Evolutionary conservation across 2,797 vertebrate genomes (phyloP), one percentile per base, ranked within the genome.

Genomic region (Chaunax sp.): DNA sequence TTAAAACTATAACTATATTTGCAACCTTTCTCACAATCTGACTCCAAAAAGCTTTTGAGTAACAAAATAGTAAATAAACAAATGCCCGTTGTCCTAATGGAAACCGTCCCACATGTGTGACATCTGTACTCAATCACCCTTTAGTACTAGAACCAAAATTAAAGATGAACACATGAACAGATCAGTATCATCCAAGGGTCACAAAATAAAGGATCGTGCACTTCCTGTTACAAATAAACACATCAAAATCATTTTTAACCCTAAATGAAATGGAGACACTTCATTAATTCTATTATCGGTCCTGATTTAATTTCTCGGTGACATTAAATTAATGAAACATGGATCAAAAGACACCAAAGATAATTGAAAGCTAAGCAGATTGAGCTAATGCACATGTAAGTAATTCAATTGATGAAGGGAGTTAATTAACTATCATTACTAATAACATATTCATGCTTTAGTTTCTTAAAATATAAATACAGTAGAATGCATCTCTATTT

Each of bases 291-390:
- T 81, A 59, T 84, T 87, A 88, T 83, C 71, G 82, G 84, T 86
- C 87, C 64, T 84, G 87, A 92, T 91, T 90, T 80, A 73, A 81
- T 88, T 87, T 78, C 69, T 69, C 56, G 81, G 75, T 87, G 84
- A 90, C 88, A 77, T 86, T 84, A 81, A 90, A 87, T 87, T 90
- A 87, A 88, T 91, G 85, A 85, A 72, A 78, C 80, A 75, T 82
- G 81, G 77, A 69, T 70, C 85, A 78, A 80, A 82, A 83, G 82
- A 86, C 93, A 91, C 87, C 81, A 75, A 74, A 77, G 85, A 86
- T 93, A 92, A 92, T 92, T 91, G 87, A 86, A 78, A 84, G 80
- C 77, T 74, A 80, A 72, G 81, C 81, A 78, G 82, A 87, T 88
- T 75, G 77, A 81, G 88, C 74, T 80, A 90, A 90, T 87, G 86